These are phyloP conservation scores for Chelonus formosanus DNA, from an alignment of 2,888 invertebrate species.

Conservation along the genomic window DNA sequence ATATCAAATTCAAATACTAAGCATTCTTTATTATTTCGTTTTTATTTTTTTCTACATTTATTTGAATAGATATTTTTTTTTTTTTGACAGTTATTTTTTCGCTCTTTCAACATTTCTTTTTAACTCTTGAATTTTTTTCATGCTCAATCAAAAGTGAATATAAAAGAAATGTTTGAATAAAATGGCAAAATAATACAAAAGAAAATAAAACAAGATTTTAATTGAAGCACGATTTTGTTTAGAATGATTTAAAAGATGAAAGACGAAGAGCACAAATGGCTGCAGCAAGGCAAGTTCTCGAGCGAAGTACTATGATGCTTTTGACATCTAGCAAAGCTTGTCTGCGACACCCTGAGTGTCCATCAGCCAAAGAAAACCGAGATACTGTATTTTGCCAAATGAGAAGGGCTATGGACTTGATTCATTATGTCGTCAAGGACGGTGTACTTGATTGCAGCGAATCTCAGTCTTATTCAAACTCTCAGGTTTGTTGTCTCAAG, in stretches of 20 bases:
- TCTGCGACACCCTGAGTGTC: constrained; percentile 92
- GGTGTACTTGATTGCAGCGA: constrained; percentile 78
- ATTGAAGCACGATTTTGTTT: constrained; percentile 42
- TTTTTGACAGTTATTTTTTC: too few species aligned
- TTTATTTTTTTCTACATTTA: too few species aligned
- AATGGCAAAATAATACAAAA: too few species aligned
- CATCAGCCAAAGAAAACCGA: constrained; percentile 91
- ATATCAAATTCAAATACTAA: too few species aligned
- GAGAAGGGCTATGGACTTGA: constrained; percentile 95
- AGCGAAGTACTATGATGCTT: constrained; percentile 95
- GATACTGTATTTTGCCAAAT: constrained; percentile 99
- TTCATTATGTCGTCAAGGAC: constrained; percentile 97
- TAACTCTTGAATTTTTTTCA: too few species aligned
- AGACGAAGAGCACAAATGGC: constrained; percentile 95
- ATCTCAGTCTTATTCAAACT: constrained; percentile 62
- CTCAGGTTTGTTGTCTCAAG: constrained; percentile 55
- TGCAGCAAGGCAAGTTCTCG: constrained; percentile 92
- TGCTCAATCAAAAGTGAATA: too few species aligned
- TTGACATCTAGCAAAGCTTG: constrained; percentile 97
- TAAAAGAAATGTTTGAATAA: too few species aligned
- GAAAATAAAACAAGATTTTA: background rate
- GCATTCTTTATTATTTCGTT: too few species aligned
- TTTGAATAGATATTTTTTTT: too few species aligned
- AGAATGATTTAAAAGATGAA: constrained; percentile 92
- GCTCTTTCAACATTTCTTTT: too few species aligned